Evolutionary conservation across 2,797 vertebrate species (phyloP), one percentile per base, ranked within the genome.

Genomic region (Sebastes matsubarae): DNA sequence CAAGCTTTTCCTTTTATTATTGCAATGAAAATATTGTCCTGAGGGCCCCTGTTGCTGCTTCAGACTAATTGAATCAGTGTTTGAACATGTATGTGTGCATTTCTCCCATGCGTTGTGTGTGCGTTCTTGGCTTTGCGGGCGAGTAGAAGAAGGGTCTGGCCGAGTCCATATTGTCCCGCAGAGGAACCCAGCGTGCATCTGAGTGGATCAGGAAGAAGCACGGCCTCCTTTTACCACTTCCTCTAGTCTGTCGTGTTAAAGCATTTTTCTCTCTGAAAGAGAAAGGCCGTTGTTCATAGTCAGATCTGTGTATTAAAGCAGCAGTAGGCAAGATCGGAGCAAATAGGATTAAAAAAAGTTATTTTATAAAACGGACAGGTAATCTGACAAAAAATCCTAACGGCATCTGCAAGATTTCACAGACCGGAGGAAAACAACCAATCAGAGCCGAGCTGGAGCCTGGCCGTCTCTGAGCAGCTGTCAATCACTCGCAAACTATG

Each of bases 1-100:
- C 89, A 89, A 93, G 90, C 89, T 91, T 90, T 93, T 93, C 86
- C 86, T 93, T 93, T 94, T 93, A 94, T 93, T 94, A 94, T 89
- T 93, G 83, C 93, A 92, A 89, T 93, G 87, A 95, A 95, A 95
- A 96, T 94, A 95, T 94, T 95, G 88, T 94, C 90, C 90, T 87
- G 84, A 76, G 89, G 93, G 77, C 83, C 89, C 66, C 42, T 8
- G 81, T 81, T 93, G 69, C 86, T 90, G 90, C 86, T 87, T 89
- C 77, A 88, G 71, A 92, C 89, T 96, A 95, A 96, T 96, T 96
- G 82, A 94, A 95, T 96, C 93, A 93, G 72, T 30, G 81, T 85
- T 79, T 52, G 36, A 81, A 64, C 8, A 29, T 84, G 66, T 72
- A n/a, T 74, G 57, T 16, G 77, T 29, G 36, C 36, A 25, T 25